A percentile compares a stretch with the other conserved stretches of the same genome.
These are phyloP conservation scores for Eufriesea mexicana DNA, from an alignment of 1,140 invertebrate species.

Conservation along the genomic window DNA sequence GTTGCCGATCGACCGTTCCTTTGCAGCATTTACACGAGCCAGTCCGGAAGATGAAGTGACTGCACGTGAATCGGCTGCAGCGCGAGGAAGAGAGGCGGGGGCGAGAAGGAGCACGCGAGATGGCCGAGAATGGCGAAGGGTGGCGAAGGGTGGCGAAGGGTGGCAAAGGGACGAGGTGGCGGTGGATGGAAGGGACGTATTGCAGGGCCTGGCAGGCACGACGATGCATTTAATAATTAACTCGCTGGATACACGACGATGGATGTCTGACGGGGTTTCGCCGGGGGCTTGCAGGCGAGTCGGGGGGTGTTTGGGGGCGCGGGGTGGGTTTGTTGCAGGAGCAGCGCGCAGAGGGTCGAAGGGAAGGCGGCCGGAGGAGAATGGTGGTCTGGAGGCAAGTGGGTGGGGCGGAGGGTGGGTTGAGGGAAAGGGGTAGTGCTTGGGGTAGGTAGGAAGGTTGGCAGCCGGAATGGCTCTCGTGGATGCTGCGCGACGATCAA, in stretches of 20 bases:
- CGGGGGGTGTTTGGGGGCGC: slow-evolving; percentile 24
- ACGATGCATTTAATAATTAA: slow-evolving; percentile 78
- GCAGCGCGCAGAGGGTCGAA: slow-evolving; percentile 39
- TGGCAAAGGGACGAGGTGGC: neutral
- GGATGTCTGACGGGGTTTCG: slow-evolving; percentile 75
- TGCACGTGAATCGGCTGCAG: slow-evolving; percentile 25
- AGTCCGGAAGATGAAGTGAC: slow-evolving; percentile 36
- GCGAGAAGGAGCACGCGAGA: neutral
- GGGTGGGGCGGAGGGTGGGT: slow-evolving; percentile 41
- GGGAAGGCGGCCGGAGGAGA: slow-evolving; percentile 29
- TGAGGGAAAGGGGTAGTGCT: slow-evolving; percentile 65
- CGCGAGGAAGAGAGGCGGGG: neutral
- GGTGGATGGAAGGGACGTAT: slow-evolving; percentile 35
- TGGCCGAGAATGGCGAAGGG: slow-evolving; percentile 1
- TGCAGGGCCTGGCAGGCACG: slow-evolving; percentile 56
- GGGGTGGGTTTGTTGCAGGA: slow-evolving; percentile 70
- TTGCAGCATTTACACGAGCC: slow-evolving; percentile 28
- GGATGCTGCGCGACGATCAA: slow-evolving; percentile 79
- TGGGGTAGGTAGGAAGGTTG: slow-evolving; percentile 78
- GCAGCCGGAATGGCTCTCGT: slow-evolving; percentile 77
- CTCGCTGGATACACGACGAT: slow-evolving; percentile 73
- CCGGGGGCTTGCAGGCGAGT: slow-evolving; percentile 57
- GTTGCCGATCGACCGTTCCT: slow-evolving; percentile 47
- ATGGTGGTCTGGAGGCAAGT: slow-evolving; percentile 23
- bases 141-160: neutral